These are phyloP conservation scores for Tachyglossus aculeatus DNA, from an alignment of 2,797 vertebrate genomes.

Conservation along the genomic window DNA sequence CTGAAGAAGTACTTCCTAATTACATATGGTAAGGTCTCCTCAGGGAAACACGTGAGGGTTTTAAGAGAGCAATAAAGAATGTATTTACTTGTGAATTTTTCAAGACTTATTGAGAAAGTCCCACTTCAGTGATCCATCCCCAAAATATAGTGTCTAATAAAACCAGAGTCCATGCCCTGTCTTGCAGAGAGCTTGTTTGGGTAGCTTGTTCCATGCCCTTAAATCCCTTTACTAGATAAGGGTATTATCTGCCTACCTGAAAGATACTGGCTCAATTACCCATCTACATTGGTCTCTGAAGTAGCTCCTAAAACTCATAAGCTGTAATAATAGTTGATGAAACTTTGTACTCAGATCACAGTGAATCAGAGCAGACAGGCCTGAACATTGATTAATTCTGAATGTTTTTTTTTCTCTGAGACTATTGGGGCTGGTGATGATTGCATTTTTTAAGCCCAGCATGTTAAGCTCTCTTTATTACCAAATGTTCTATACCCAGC, in stretches of 20 bases:
- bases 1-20: no score
- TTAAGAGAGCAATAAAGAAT: no score
- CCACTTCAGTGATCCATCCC: background rate
- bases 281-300: constrained; percentile 1
- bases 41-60: no score
- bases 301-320: constrained; percentile 30
- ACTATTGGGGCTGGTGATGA: background rate
- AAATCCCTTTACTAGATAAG: constrained; percentile 3
- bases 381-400: constrained; percentile 21
- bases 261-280: constrained; percentile 26
- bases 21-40: no score
- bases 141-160: constrained; percentile 1
- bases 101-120: background rate
- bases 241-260: constrained; percentile 7
- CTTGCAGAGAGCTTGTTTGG: background rate
- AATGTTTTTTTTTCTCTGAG: background rate
- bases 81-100: no score
- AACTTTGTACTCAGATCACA: constrained; percentile 32
- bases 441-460: background rate
- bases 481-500: constrained; percentile 1
- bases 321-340: constrained; percentile 32
- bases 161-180: background rate
- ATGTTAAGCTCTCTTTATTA: background rate
- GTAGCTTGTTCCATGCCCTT: background rate
- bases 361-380: constrained; percentile 17